Evolutionary conservation across 2,888 invertebrate species (phyloP), one percentile per base, ranked within the genome.

Genomic region (Athripsodes cinereus): DNA sequence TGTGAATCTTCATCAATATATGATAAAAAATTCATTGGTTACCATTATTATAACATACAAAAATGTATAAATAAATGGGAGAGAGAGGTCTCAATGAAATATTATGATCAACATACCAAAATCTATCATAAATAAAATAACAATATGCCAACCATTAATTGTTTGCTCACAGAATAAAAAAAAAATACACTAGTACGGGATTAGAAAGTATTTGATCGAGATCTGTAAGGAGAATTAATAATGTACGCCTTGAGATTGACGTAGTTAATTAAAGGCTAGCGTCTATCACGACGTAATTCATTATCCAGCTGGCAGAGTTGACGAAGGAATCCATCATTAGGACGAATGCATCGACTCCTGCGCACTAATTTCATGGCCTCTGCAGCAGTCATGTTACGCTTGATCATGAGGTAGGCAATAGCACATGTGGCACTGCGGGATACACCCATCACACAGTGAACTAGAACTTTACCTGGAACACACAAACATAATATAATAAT

Each of bases 371-470:
- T 80, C 65, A 92, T 73, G n/a, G 91, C 90, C 65, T 90, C 88
- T 0, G 82, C 76, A 11, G 89, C 85, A 46, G 84, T 75, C 86
- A 90, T 87, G 61, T 83, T 83, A 59, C 86, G 84, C 68, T 84
- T 85, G 66, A 90, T 86, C 88, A 92, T 91, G 60, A 92, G 78
- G 70, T 88, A 91, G 3, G 90, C 90, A 64, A 91, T 73, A 1
- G 88, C 88, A 68, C 89, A 86, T 1, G 91, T 90, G 52, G 90
- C 87, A 44, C 90, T 91, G 8, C 92, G 83, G 1, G 91, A 91
- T 67, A 91, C 85, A 26, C 91, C 91, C 79, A 89, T 85, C 66
- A 88, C 75, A 68, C 92, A 92, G 71, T 92, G 90, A 6, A 92
- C 89, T 58, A 89, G 78, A 35, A 87, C 84, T 70, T 87, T 87